Percentiles rank a stretch among this genome's conserved stretches.
Evolutionary conservation across 2,113 vertebrate species (phyloP).

Genomic region (Callospermophilus lateralis): DNA sequence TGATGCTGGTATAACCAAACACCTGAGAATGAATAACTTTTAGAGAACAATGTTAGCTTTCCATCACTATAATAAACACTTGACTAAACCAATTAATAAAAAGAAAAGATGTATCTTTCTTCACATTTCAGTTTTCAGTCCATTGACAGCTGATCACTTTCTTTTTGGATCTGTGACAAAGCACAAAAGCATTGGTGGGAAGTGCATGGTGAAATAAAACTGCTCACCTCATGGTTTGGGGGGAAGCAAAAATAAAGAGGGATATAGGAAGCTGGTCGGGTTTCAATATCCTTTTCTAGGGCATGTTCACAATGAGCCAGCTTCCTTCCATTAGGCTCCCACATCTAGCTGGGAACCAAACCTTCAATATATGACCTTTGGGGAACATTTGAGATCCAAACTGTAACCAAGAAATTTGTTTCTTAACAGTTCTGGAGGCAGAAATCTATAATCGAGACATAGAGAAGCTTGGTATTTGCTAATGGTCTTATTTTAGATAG

Average conservation of each 20-base stretch:
- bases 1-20: background rate
- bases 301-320: background rate
- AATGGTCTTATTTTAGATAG: too few species aligned
- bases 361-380: background rate
- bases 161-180: background rate
- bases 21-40: too few species aligned
- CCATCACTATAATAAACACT: background rate
- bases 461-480: fast-evolving
- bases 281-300: background rate
- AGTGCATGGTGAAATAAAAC: background rate
- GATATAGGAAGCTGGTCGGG: too few species aligned
- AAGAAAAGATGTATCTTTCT: background rate
- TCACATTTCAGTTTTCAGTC: too few species aligned
- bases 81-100: background rate
- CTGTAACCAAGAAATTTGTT: background rate
- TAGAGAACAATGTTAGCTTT: background rate
- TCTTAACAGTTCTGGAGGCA: background rate
- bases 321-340: too few species aligned
- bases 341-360: background rate
- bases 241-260: background rate
- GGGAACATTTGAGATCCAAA: background rate
- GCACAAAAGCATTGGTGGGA: background rate
- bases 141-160: too few species aligned
- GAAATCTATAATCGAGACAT: background rate
- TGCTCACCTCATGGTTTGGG: background rate